Evolutionary conservation across 1,140 invertebrate species (phyloP), one percentile per base, ranked within the genome.

Genomic region (Acromyrmex echinatior): DNA sequence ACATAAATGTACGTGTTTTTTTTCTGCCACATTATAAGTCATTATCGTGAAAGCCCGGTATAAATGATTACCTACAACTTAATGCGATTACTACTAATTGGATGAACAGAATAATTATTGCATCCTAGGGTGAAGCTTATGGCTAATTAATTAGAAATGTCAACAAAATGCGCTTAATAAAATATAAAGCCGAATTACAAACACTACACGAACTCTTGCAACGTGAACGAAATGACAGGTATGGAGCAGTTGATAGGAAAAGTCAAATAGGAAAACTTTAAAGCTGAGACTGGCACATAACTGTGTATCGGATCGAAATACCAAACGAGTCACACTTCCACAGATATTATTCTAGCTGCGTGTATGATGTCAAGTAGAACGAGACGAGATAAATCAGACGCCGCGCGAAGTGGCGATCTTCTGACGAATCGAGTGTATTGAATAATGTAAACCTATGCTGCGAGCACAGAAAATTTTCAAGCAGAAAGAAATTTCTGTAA

Each of bases 311-410:
- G 53, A 62, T 82, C 68, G 53, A 73, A 80, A 81, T 82, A 39
- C 18, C 45, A n/a, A 31, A 14, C 56, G 0, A 62, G 14, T 84
- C 70, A 51, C 39, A 10, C 6, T 81, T 45, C 18, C 35, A 56
- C 39, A 14, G 18, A 63, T 84, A 74, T 56, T 80, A 68, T 82
- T 82, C 70, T 49, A 35, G 56, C 66, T 7, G 10, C 21, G 9
- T 25, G 35, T 31, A 45, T 18, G 31, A n/a, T 58, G 80, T 84
- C 56, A 62, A 84, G 25, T 74, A 63, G 70, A 74, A 62, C n/a
- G 9, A 74, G 60, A 74, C 49, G 25, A 84, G 39, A 84, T 84
- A 84, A 84, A 39, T 62, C 66, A 81, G 79, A 58, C 56, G 31
- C 7, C 4, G n/a, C 6, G 25, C 4, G 18, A 62, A 62, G 12